These are phyloP conservation scores for Heterotilapia buettikoferi DNA, from an alignment of 2,113 vertebrate species.

Conservation along the genomic window DNA sequence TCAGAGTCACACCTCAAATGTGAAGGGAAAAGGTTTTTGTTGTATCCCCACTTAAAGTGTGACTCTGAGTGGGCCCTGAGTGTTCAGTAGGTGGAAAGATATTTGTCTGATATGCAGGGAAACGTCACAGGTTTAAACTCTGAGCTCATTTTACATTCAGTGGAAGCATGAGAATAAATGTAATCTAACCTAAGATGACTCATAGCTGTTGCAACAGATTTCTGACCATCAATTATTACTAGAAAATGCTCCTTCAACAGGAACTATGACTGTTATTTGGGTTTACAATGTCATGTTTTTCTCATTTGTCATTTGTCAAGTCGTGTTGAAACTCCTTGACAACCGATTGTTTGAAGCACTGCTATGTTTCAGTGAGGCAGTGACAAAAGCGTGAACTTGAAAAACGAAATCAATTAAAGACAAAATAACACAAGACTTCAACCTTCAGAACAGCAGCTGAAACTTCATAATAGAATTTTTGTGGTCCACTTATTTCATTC, in stretches of 20 bases:
- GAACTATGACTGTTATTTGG: not conserved
- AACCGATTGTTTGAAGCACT: not conserved
- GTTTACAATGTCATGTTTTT: constrained; percentile 4
- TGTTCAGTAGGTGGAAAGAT: constrained; percentile 31
- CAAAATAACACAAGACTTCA: not conserved
- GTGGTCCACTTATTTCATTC: not conserved
- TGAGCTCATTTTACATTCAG: constrained; percentile 5
- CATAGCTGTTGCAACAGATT: not conserved
- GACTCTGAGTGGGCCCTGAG: not conserved
- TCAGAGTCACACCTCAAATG: constrained; percentile 6
- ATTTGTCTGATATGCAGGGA: constrained; percentile 19
- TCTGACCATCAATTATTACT: constrained; percentile 1
- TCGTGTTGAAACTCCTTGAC: constrained; percentile 7
- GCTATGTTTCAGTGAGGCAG: not conserved
- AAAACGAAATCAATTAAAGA: not conserved
- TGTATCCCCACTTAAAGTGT: constrained; percentile 9
- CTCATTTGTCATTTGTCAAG: constrained; percentile 8
- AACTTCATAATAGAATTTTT: not conserved
- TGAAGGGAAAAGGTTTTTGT: constrained; percentile 38
- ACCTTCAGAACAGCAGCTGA: not conserved
- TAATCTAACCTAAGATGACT: not conserved
- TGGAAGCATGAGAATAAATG: not conserved
- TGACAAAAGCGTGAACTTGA: not conserved
- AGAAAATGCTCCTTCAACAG: not conserved
- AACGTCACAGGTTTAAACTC: constrained; percentile 43